Evolutionary conservation across 2,113 vertebrate species (phyloP).

Genomic region (Grus americana): DNA sequence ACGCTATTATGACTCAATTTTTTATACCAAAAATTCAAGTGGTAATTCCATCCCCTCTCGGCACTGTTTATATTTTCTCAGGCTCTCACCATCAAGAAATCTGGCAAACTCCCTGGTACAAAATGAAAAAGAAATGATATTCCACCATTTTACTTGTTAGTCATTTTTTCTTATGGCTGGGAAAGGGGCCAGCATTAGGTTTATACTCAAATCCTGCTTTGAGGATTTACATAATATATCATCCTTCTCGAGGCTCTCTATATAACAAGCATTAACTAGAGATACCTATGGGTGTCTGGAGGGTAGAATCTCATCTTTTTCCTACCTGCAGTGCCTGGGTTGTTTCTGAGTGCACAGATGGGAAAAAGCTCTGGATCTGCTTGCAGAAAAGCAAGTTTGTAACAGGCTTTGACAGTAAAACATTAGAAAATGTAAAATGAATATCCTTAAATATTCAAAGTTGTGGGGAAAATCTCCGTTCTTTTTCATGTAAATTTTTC

Average conservation of each 20-base stretch:
- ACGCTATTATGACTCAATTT: not conserved
- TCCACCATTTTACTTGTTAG: not conserved
- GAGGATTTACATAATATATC: not conserved
- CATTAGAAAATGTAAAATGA: not conserved
- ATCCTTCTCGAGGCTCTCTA: not conserved
- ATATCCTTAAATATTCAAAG: not conserved
- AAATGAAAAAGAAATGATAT: not conserved
- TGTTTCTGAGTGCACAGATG: not conserved
- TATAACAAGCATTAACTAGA: not conserved
- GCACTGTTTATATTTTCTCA: slow-evolving; percentile 7
- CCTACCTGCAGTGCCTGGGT: not conserved
- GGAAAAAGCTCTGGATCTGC: not conserved
- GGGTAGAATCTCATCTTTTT: not conserved
- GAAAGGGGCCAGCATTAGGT: not conserved
- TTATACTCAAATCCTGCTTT: not conserved
- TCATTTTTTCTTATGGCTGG: not conserved
- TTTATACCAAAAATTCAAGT: not conserved
- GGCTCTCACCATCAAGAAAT: not conserved
- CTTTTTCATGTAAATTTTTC: not conserved
- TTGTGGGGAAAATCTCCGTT: not conserved
- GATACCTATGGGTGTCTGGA: not conserved
- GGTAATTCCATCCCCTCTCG: not conserved
- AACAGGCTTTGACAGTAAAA: not conserved
- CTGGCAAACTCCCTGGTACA: not conserved
- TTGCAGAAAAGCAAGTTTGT: not conserved